Conservation (phyloP, 2,888 invertebrate species). For the Perdita meconis region DNA sequence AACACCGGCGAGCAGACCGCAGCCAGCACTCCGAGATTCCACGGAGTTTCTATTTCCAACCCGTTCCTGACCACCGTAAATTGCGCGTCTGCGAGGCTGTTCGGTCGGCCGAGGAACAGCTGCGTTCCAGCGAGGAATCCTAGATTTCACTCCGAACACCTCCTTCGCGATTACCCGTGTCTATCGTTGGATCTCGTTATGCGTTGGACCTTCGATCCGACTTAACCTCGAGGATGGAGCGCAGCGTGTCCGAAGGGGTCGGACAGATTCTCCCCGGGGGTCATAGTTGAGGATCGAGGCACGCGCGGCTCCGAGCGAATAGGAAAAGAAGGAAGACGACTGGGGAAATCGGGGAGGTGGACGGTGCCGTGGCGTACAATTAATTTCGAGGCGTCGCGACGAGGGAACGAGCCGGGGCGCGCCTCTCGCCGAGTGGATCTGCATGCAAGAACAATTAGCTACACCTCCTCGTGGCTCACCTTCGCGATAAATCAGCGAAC, state of each 20-base stretch:
- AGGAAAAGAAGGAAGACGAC: conserved; percentile 45
- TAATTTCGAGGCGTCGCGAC: conserved; percentile 76
- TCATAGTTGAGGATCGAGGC: conserved; percentile 9
- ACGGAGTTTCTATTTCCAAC: conserved; percentile 50
- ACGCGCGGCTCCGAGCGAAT: conserved; percentile 25
- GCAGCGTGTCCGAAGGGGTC: conserved; percentile 44
- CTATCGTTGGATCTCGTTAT: conserved; percentile 12
- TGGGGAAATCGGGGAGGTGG: conserved; percentile 50
- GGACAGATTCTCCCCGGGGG: no score
- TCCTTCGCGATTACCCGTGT: not conserved
- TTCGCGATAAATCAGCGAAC: conserved; percentile 80
- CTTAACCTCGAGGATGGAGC: not conserved
- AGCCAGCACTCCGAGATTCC: conserved; percentile 36
- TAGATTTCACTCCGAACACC: conserved; percentile 34
- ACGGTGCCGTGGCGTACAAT: conserved; percentile 68
- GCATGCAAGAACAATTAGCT: conserved; percentile 82
- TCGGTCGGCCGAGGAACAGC: conserved; percentile 28
- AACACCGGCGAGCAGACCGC: conserved; percentile 32
- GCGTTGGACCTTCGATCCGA: not conserved
- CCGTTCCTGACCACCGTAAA: conserved; percentile 51
- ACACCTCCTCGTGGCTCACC: conserved; percentile 81
- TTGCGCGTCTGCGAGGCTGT: conserved; percentile 29
- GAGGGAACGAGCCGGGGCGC: conserved; percentile 67
- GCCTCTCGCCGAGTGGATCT: conserved; percentile 67
- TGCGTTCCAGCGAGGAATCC: conserved; percentile 41